Evolutionary conservation across 1,140 invertebrate species (phyloP).

Genomic region (Heliconius melpomene): DNA sequence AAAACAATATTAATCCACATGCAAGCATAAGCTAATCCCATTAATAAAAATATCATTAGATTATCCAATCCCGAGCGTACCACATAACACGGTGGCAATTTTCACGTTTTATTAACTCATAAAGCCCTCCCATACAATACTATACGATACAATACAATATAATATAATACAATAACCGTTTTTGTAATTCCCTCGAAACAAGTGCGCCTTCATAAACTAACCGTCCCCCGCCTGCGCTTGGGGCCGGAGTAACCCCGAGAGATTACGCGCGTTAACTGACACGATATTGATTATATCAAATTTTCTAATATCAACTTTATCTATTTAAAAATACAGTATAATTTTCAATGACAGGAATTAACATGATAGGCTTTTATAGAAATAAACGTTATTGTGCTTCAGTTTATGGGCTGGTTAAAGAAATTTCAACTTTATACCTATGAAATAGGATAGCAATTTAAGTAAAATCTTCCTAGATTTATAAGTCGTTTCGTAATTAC

Average conservation of each 20-base stretch:
- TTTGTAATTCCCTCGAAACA: slow-evolving; percentile 72
- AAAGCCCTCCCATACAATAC: slow-evolving; percentile 52
- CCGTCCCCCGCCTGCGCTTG: slow-evolving; percentile 71
- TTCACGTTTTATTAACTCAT: slow-evolving; percentile 74
- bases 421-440: slow-evolving; percentile 32
- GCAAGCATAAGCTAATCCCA: slow-evolving; percentile 28
- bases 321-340: slow-evolving; percentile 13
- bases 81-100: slow-evolving; percentile 57
- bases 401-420: slow-evolving; percentile 3
- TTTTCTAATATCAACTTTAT: slow-evolving; percentile 35
- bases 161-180: slow-evolving; percentile 64
- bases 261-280: slow-evolving; percentile 65
- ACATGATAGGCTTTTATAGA: slow-evolving; percentile 40
- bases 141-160: neutral
- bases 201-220: slow-evolving; percentile 73
- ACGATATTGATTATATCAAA: slow-evolving; percentile 54
- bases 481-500: slow-evolving; percentile 42
- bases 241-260: slow-evolving; percentile 58
- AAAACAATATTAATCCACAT: slow-evolving; percentile 3
- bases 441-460: slow-evolving; percentile 33
- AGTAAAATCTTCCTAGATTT: neutral
- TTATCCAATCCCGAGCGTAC: slow-evolving; percentile 37
- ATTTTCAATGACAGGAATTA: neutral
- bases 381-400: slow-evolving; percentile 42
- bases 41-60: slow-evolving; percentile 43